Evolutionary conservation across 2,113 vertebrate species (phyloP), one percentile per base, ranked within the genome.

Genomic region (Kobus ellipsiprymnus): DNA sequence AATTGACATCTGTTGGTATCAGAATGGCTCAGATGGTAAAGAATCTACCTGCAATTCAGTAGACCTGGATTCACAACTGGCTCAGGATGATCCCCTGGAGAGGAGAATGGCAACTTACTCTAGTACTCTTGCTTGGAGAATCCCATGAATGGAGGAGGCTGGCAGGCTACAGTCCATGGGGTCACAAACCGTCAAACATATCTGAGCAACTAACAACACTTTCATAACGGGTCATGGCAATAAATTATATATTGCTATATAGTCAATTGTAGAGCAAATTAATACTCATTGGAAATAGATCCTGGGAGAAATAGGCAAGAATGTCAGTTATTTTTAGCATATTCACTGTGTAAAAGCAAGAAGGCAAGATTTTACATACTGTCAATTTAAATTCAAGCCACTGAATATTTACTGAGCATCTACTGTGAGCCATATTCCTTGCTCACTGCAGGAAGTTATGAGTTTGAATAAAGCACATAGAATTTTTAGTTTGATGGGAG

Each of bases 301-400:
- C 27, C 54, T 55, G 29, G 55, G 55, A 91, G 40, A 64, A 84
- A 40, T 25, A 87, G 6, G 2, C 46, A 27, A 57, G 64, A 52
- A 54, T 33, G 16, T 64, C 59, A 57, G n/a, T 52, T 92, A 36
- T 92, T 78, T 50, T 64, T n/a, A 81, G 83, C 60, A 52, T 87
- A 25, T 83, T 33, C 4, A 64, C 48, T 64, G 14, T 77, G 6
- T 7, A 52, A 84, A 83, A 90, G 21, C 10, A 48, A 55, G 27
- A 88, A 60, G 7, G 15, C 44, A 89, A 74, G 40, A 60, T 88
- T 52, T 74, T 81, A 77, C 15, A 52, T 19, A 52, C 12, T 62
- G 1, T 55, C 23, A 27, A 14, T 82, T 88, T 94, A 60, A 94
- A 74, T 29, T 62, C 59, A 94, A 85, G 27, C 15, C 46, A 90